phyloP scores from a whole-genome alignment of 1,140 invertebrate species.

The Ruditapes philippinarum region DNA sequence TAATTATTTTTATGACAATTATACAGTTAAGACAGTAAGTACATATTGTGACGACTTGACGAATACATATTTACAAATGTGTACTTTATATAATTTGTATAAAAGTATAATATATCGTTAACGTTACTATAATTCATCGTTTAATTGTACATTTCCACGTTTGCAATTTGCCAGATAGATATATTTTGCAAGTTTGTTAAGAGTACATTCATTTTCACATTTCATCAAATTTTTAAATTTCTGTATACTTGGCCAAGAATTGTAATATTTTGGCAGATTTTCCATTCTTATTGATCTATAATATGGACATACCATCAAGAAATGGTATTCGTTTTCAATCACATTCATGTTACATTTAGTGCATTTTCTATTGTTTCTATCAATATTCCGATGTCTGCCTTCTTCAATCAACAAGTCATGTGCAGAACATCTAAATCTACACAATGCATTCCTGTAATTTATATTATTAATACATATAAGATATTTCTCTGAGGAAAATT shows the following conservation, averaged over 20 bases:
- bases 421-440: conserved; percentile 28
- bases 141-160: too few relatives aligned
- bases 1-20: too few relatives aligned
- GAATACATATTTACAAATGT: too few relatives aligned
- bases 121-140: too few relatives aligned
- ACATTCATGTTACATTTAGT: background rate
- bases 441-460: background rate
- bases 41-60: too few relatives aligned
- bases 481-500: background rate
- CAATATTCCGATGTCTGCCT: background rate
- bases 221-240: background rate
- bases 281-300: background rate
- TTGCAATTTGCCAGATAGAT: background rate
- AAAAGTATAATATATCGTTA: background rate
- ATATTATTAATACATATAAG: background rate
- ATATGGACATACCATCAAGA: background rate
- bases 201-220: background rate
- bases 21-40: too few relatives aligned
- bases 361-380: background rate
- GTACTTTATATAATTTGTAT: too few relatives aligned
- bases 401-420: background rate
- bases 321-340: background rate
- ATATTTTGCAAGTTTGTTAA: background rate
- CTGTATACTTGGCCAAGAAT: background rate
- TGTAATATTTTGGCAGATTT: background rate